Evolutionary conservation across 2,888 invertebrate genomes (phyloP).

Genomic region (Amaurobius ferox): DNA sequence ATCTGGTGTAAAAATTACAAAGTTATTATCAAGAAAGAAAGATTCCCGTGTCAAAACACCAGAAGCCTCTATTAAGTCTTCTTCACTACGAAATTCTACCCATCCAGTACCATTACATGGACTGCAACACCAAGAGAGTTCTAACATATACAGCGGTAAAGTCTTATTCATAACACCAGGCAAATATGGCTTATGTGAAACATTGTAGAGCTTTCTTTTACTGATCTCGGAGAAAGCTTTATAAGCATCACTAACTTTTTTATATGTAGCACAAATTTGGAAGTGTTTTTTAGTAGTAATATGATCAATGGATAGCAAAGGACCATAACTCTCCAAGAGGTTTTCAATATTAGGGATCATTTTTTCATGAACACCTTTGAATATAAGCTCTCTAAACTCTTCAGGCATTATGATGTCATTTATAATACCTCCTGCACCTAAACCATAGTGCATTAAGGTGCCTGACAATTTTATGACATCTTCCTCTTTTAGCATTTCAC

Average conservation of each 20-base stretch:
- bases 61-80: conserved; percentile 44
- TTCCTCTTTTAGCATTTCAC: conserved; percentile 40
- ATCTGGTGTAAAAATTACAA: conserved; percentile 31
- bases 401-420: conserved; percentile 65
- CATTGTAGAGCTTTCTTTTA: conserved; percentile 3
- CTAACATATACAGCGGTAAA: conserved; percentile 26
- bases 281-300: not conserved
- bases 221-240: conserved; percentile 24
- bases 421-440: conserved; percentile 45
- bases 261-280: conserved; percentile 29
- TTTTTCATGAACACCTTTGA: not conserved
- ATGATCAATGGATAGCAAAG: conserved; percentile 2
- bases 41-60: conserved; percentile 25
- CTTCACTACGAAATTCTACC: conserved; percentile 31
- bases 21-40: conserved; percentile 32
- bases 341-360: not conserved
- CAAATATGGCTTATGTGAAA: not conserved
- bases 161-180: conserved; percentile 7
- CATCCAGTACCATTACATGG: conserved; percentile 38
- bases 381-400: conserved; percentile 45
- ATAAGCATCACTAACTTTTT: conserved; percentile 32
- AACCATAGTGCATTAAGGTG: conserved; percentile 21
- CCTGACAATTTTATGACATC: conserved; percentile 28
- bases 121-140: conserved; percentile 35
- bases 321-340: conserved; percentile 24